Percentiles rank a stretch among this genome's conserved stretches.
Conservation (phyloP, 1,140 invertebrate genomes). For the Diorhabda sublineata region DNA sequence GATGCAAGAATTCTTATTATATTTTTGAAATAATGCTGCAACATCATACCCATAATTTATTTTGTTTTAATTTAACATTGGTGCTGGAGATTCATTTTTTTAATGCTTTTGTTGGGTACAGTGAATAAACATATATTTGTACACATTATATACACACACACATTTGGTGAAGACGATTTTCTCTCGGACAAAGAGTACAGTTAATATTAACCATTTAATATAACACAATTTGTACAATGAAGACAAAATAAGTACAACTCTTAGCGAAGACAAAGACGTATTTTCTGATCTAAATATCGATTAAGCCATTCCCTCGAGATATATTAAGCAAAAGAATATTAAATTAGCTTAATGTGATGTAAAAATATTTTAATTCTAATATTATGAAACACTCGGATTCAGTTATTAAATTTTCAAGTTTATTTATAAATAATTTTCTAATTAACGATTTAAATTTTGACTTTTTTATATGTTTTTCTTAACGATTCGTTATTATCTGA, state of each 20-base stretch:
- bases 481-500: too few species aligned
- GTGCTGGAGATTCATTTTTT: conserved; percentile 38
- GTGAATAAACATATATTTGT: conserved; percentile 40
- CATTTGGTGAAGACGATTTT: conserved; percentile 23
- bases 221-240: conserved; percentile 48
- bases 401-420: too few species aligned
- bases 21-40: conserved; percentile 24
- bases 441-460: too few species aligned
- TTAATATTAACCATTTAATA: conserved; percentile 41
- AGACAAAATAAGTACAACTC: conserved; percentile 47
- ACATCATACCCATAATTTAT: conserved; percentile 2
- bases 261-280: conserved; percentile 38
- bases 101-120: conserved; percentile 31
- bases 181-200: conserved; percentile 38
- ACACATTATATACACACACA: conserved; percentile 42
- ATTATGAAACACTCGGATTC: too few species aligned
- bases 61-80: conserved; percentile 21
- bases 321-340: too few species aligned
- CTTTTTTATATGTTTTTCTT: too few species aligned
- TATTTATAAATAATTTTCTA: too few species aligned
- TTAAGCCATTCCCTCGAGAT: too few species aligned
- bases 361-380: too few species aligned
- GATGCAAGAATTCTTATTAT: background rate
- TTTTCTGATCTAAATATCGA: too few species aligned
- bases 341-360: too few species aligned